Base-by-base conservation (phyloP, 2,888 invertebrate genomes). In the Hofmannophila pseudospretella region DNA sequence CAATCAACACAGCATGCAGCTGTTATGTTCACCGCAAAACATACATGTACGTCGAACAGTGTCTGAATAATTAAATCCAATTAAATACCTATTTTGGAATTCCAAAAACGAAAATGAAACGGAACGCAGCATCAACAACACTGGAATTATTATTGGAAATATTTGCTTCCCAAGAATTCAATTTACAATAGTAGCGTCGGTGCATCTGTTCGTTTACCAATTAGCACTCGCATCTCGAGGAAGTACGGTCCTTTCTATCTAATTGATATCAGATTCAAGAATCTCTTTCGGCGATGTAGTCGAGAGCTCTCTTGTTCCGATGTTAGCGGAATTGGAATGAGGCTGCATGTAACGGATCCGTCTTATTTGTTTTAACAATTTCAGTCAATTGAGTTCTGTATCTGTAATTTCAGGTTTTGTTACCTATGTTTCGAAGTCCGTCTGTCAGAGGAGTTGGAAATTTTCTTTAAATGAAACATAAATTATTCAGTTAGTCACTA, bases 121-220 rank as follows among this genome's bases (percentile, higher is more conserved):
- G 5, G 16, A 54, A 46, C 50, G 43, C 44, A 54, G 58, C 61
- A 58, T 54, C 54, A 54, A 62, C 51, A 45, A 56, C 53, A 68
- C 56, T 57, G 54, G 52, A 58, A 61, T 67, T 71, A 73, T 72
- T 68, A 71, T 69, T 66, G 58, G 61, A 62, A 69, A 75, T 74
- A 68, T 75, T 73, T 69, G 69, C 75, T 62, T 66, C 50, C 58
- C 69, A 80, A 75, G 78, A 82, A 79, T 82, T 81, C 80, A 63
- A 82, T 81, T 81, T 75, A 60, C 76, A 78, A 76, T 76, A 70
- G 70, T 74, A 50, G 52, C 59, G 59, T 63, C 58, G 54, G 54
- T 42, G 62, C 66, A 62, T 66, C 63, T 54, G 61, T 63, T 62
- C 68, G 77, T 72, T 74, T 77, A 73, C 74, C 71, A 81, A 80